phyloP scores from a whole-genome alignment of 2,888 invertebrate genomes.

The Apamea sordens region DNA sequence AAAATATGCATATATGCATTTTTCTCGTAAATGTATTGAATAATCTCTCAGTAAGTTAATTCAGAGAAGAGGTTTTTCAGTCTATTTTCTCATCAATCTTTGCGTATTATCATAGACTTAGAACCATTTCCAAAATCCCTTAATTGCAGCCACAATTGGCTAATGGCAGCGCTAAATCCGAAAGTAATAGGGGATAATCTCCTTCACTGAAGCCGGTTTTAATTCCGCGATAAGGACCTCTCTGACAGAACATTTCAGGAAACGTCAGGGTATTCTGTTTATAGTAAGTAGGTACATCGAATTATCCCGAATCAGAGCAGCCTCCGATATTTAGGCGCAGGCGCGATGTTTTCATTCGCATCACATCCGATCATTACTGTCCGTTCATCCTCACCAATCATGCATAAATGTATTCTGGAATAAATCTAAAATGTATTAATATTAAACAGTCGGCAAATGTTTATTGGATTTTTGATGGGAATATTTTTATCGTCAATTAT shows the following conservation, averaged over 20 bases:
- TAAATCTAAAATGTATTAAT: conserved; percentile 56
- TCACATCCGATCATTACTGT: conserved; percentile 65
- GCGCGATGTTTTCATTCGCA: conserved; percentile 55
- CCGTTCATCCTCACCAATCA: conserved; percentile 58
- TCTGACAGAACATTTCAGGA: conserved; percentile 15
- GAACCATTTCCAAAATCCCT: conserved; percentile 13
- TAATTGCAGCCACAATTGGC: conserved; percentile 34
- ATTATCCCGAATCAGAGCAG: conserved; percentile 24
- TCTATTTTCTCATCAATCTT: neutral
- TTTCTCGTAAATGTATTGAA: neutral
- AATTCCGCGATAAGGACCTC: conserved; percentile 46
- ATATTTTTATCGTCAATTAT: conserved; percentile 12
- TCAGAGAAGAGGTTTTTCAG: neutral
- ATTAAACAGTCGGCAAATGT: conserved; percentile 51
- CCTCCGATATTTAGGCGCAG: conserved; percentile 32
- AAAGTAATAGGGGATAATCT: conserved; percentile 42
- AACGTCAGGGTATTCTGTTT: conserved; percentile 20
- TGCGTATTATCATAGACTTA: neutral
- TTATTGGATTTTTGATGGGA: conserved; percentile 43
- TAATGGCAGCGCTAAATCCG: conserved; percentile 42
- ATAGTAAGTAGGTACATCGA: neutral
- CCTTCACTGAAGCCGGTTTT: conserved; percentile 34
- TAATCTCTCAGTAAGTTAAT: neutral
- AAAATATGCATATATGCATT: conserved; percentile 20
- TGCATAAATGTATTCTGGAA: conserved; percentile 60